A percentile compares a stretch with the other conserved stretches of the same genome.
phyloP scores from a whole-genome alignment of 2,888 invertebrate genomes.

The Petrophora chlorosata region DNA sequence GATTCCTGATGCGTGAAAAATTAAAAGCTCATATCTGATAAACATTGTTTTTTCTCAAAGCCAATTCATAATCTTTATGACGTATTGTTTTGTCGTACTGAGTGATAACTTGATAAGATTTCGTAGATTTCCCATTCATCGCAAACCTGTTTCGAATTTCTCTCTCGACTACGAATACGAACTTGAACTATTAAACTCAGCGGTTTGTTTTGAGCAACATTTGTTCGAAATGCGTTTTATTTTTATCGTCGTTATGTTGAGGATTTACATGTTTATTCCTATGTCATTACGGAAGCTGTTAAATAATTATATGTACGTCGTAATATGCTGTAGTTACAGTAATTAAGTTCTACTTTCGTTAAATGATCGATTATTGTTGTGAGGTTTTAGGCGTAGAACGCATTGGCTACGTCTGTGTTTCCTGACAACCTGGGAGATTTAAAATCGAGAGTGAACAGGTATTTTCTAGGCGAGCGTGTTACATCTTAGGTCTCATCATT shows the following conservation, averaged over 20 bases:
- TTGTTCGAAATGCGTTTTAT: slow-evolving; percentile 8
- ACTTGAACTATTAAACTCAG: slow-evolving; percentile 30
- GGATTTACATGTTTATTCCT: slow-evolving; percentile 11
- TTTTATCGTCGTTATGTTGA: slow-evolving; percentile 11
- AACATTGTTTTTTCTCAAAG: background rate
- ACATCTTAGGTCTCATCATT: no score
- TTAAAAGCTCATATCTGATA: no score
- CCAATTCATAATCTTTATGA: slow-evolving; percentile 2
- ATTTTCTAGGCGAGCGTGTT: no score
- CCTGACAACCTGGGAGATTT: no score
- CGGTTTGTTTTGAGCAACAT: slow-evolving; percentile 13
- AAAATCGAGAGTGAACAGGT: no score
- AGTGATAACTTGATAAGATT: slow-evolving; percentile 23
- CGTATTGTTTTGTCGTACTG: slow-evolving; percentile 11
- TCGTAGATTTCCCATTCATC: slow-evolving; percentile 24
- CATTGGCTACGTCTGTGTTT: no score
- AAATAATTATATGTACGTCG: background rate
- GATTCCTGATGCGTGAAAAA: no score
- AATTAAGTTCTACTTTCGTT: no score
- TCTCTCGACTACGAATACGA: slow-evolving; percentile 23
- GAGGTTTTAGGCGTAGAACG: no score
- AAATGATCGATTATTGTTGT: no score
- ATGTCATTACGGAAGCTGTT: slow-evolving; percentile 4
- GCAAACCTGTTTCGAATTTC: slow-evolving; percentile 30
- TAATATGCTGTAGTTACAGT: background rate